Evolutionary conservation across 2,888 invertebrate species (phyloP), one percentile per base, ranked within the genome.

Genomic region (Lagria hirta): DNA sequence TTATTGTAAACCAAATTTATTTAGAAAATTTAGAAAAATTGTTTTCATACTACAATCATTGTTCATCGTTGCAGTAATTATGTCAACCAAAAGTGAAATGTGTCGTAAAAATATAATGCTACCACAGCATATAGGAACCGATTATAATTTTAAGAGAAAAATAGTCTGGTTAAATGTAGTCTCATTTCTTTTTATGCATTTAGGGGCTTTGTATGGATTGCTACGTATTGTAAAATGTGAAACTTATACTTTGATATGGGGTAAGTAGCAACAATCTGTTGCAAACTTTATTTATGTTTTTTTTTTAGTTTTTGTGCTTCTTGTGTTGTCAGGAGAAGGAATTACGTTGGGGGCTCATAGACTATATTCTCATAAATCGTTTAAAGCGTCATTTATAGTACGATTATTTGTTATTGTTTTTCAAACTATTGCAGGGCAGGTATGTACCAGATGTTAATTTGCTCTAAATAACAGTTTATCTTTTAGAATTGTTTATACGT

Each of bases 281-380:
- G n/a, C n/a, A n/a, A n/a, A n/a, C n/a, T n/a, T n/a, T n/a, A n/a
- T 27, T 15, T 20, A 17, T 34, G 6, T 32, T 16, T 21, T 17
- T 11, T 10, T 23, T 33, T 7, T 18, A 43, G 38, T 33, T 11
- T 5, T 30, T 16, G 23, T 42, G 67, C 63, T 46, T 57, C 70
- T 72, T 56, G 35, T 66, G 7, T 49, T 63, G 1, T 64, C 72
- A 15, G 70, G 75, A 4, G 73, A 78, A 64, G 88, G 88, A 6
- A 78, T 88, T 1, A 88, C 88, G 3, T 82, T 88, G 33, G 91
- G 91, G 7, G 86, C 88, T 0, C 92, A 92, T 65, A 73, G 92
- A 48, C 72, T 86, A 1, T 92, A 82, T 75, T 76, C 89, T 1
- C 92, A 92, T 68, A 80, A 80, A 55, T 73, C 86, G 1, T 92